Evolutionary conservation across 1,140 invertebrate species (phyloP).

Genomic region (Drosophila elegans): DNA sequence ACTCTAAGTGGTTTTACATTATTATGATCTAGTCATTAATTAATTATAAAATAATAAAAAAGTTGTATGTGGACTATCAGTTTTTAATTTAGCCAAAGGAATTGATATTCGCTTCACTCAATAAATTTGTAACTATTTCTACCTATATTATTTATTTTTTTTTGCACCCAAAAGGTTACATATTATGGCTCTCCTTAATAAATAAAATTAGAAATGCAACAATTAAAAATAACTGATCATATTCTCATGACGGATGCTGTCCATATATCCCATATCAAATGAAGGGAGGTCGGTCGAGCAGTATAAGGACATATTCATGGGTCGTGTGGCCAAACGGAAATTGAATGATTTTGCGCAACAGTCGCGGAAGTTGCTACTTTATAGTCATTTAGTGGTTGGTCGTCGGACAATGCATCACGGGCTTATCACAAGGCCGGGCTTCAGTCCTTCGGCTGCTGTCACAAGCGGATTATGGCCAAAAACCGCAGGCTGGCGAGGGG

Average conservation of each 20-base stretch:
- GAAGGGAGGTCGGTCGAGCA: conserved; percentile 2
- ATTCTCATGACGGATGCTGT: background rate
- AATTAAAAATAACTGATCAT: no score
- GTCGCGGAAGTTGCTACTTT: conserved; percentile 84
- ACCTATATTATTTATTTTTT: no score
- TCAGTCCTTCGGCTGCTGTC: conserved; percentile 20
- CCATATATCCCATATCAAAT: background rate
- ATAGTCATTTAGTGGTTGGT: conserved; percentile 84
- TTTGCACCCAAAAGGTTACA: no score
- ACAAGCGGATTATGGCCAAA: conserved; percentile 65
- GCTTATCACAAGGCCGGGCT: conserved; percentile 50
- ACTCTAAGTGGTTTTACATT: no score
- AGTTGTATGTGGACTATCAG: no score
- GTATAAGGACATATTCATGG: conserved; percentile 28
- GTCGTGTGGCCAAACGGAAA: conserved; percentile 79
- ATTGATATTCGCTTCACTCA: no score
- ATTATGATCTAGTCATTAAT: no score
- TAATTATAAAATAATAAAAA: no score
- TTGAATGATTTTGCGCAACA: conserved; percentile 84
- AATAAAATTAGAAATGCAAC: no score
- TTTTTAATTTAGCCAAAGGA: no score
- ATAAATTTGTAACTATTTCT: no score
- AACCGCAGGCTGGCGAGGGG: conserved; percentile 24
- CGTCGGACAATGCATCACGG: conserved; percentile 64
- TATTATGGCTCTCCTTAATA: no score